These are phyloP conservation scores for Hestina assimilis DNA, from an alignment of 1,140 invertebrate species.

Conservation along the genomic window DNA sequence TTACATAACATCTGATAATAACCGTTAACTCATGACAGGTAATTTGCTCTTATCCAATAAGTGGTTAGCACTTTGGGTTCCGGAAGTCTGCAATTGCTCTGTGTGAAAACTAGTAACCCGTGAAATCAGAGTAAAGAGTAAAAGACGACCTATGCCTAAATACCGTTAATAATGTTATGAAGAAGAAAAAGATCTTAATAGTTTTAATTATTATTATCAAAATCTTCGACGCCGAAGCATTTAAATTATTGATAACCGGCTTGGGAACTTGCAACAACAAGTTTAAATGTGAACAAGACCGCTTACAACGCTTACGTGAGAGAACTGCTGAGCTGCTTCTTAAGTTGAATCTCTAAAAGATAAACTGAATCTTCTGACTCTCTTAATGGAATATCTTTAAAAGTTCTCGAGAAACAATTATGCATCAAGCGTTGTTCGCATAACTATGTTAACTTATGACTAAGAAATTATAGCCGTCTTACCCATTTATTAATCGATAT, in stretches of 20 bases:
- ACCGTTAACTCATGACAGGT: no score
- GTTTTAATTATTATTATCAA: not conserved
- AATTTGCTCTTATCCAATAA: no score
- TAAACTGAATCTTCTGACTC: not conserved
- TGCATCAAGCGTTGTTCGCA: not conserved
- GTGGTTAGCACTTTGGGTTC: no score
- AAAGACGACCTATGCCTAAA: no score
- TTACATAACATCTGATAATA: no score
- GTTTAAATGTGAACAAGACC: slow-evolving; percentile 1
- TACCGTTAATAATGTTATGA: no score
- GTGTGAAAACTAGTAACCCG: no score
- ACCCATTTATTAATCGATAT: no score
- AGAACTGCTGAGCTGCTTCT: not conserved
- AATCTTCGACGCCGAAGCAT: not conserved
- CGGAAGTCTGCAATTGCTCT: no score
- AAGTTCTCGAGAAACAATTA: slow-evolving; percentile 4
- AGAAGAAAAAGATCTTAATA: no score
- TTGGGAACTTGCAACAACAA: not conserved
- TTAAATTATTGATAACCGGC: not conserved
- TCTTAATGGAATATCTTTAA: slow-evolving; percentile 5
- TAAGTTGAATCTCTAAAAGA: slow-evolving; percentile 4
- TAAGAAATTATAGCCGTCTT: not conserved
- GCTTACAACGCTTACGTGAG: slow-evolving; percentile 11
- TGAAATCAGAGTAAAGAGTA: no score
- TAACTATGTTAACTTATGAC: not conserved